Base-by-base conservation (phyloP, 2,888 invertebrate species). In the Ichneumon xanthorius region DNA sequence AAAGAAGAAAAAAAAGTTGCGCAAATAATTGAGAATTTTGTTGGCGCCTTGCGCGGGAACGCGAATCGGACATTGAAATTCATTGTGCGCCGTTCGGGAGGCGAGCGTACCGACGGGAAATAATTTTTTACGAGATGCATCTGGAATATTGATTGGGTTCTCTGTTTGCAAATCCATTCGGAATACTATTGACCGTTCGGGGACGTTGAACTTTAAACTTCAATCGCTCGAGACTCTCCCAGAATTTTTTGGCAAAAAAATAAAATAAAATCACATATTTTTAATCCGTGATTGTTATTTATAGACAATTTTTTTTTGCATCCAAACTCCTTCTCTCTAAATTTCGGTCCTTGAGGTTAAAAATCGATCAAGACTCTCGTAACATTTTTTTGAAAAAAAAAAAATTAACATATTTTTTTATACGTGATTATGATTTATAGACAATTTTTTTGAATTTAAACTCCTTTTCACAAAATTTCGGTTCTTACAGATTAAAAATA, bases 81-180 rank as follows among this genome's bases (percentile, higher is more conserved):
- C 85, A 80, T 16, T 7, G 63, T 58, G 65, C 81, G 58, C 37
- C 71, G 45, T 37, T 45, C 53, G 67, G 16, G 16, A n/a, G 11
- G 30, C 19, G 33, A 58, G 37, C 63, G 75, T 37, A 67, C 48
- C 30, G 58, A 50, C 50, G 61, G 72, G 76, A 85, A 82, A 85
- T 82, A 85, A 85, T 82, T 82, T 75, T 55, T 77, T 70, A 50
- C 22, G n/a, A 40, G 68, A 50, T 79, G 80, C 77, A 82, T 79
- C 76, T 45, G 55, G 86, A 88, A 88, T 87, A 84, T 85, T 71
- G 81, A 84, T 78, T 50, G 80, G 14, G 68, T 16, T 63, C 82
- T 85, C 75, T 37, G 75, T 40, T 76, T 72, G 70, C 78, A 70
- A 83, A 84, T 84, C 63, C 33, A 72, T 9, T 55, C 37, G 50